phyloP scores from a whole-genome alignment of 2,888 invertebrate species.

The Choristoneura rosaceana region DNA sequence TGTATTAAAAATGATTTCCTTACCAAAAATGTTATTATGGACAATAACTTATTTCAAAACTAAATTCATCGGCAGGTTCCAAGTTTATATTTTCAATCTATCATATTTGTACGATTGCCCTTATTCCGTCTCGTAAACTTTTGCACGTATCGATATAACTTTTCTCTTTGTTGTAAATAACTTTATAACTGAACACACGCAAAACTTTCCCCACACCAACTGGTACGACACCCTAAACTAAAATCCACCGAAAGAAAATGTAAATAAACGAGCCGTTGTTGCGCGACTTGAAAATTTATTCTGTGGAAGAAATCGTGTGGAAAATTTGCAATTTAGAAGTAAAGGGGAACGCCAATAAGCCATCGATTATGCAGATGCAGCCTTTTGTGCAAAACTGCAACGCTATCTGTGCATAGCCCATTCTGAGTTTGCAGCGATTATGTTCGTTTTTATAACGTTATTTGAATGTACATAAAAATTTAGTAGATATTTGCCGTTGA shows the following conservation, averaged over 20 bases:
- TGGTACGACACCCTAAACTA: conserved; percentile 43
- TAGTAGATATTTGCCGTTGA: too few species aligned
- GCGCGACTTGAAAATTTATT: conserved; percentile 81
- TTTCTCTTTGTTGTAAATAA: neutral
- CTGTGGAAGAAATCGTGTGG: conserved; percentile 81
- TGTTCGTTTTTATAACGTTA: conserved; percentile 8
- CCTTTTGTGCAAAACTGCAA: conserved; percentile 76
- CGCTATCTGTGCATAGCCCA: conserved; percentile 78
- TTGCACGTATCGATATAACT: conserved; percentile 5
- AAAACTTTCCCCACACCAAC: conserved; percentile 26
- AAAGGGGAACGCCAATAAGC: conserved; percentile 83
- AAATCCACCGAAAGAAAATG: conserved; percentile 57
- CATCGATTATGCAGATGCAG: conserved; percentile 84
- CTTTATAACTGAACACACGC: neutral
- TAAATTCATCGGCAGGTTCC: too few species aligned
- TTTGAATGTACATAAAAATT: neutral
- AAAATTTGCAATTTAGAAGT: conserved; percentile 86
- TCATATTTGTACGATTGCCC: neutral
- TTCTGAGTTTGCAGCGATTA: conserved; percentile 72
- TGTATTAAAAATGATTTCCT: too few species aligned
- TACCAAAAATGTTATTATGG: too few species aligned
- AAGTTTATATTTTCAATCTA: neutral
- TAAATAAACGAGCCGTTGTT: conserved; percentile 64
- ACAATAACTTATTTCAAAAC: too few species aligned
- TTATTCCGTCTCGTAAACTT: neutral